These are phyloP conservation scores for Zaprionus obscuricornis DNA, from an alignment of 2,888 invertebrate genomes.

Conservation along the genomic window DNA sequence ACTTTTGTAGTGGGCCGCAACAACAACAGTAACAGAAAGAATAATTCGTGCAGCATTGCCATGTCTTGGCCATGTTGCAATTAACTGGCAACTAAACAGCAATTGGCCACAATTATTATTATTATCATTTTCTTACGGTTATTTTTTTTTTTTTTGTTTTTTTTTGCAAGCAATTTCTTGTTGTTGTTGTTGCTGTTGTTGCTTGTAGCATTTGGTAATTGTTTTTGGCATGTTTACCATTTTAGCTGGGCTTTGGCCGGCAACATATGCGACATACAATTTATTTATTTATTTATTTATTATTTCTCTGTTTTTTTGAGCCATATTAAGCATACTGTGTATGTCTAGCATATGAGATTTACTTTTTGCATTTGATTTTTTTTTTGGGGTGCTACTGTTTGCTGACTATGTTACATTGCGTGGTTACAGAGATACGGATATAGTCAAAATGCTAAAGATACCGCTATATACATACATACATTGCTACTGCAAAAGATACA, in stretches of 20 bases:
- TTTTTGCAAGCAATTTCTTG: slow-evolving; percentile 3
- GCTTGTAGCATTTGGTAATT: slow-evolving; percentile 67
- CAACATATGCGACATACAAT: neutral
- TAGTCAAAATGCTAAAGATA: too few relatives aligned
- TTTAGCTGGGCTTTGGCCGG: slow-evolving; percentile 54
- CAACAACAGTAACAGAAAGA: too few relatives aligned
- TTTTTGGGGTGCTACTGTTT: slow-evolving; percentile 71
- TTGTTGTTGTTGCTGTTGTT: slow-evolving; percentile 36
- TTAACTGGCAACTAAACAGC: slow-evolving; percentile 78
- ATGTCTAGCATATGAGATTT: slow-evolving; percentile 22
- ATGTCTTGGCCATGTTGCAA: slow-evolving; percentile 72
- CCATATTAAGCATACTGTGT: slow-evolving; percentile 64
- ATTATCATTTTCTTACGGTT: slow-evolving; percentile 69
- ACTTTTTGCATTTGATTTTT: slow-evolving; percentile 26
- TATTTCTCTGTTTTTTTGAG: slow-evolving; percentile 38
- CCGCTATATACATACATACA: too few relatives aligned
- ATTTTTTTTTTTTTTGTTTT: slow-evolving; percentile 40
- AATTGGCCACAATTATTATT: slow-evolving; percentile 77
- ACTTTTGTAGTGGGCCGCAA: too few relatives aligned
- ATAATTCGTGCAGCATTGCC: slow-evolving; percentile 42
- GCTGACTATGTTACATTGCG: slow-evolving; percentile 51
- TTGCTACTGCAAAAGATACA: neutral
- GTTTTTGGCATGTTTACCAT: slow-evolving; percentile 79
- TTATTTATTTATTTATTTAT: slow-evolving; percentile 49
- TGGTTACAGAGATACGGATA: too few relatives aligned